Evolutionary conservation across 2,797 vertebrate genomes (phyloP).

Genomic region (Mormyrus proboscirostris): DNA sequence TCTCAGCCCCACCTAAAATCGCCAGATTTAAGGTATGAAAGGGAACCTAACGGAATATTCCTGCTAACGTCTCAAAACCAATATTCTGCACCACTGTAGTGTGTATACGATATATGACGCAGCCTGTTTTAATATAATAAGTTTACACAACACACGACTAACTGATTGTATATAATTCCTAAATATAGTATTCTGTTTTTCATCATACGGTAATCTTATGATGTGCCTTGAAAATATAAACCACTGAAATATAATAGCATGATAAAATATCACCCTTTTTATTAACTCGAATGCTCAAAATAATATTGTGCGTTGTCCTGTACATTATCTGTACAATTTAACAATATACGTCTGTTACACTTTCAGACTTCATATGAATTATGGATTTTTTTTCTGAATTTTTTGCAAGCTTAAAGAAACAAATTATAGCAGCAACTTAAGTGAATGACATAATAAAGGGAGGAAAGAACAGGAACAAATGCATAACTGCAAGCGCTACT

Average conservation of each 20-base stretch:
- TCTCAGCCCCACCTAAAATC: not conserved
- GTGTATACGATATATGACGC: not conserved
- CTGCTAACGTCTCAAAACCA: not conserved
- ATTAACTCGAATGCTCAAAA: constrained; percentile 5
- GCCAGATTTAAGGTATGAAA: not conserved
- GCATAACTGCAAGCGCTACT: not conserved
- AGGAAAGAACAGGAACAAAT: not conserved
- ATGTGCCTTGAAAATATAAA: not conserved
- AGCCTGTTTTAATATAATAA: not conserved
- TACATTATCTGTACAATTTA: constrained; percentile 20
- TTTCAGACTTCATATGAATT: constrained; percentile 14
- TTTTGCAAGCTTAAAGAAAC: constrained; percentile 17
- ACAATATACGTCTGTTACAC: constrained; percentile 11
- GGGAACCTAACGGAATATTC: not conserved
- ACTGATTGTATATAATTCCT: not conserved
- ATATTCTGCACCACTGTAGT: not conserved
- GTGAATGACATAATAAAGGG: not conserved
- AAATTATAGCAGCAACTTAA: constrained; percentile 15
- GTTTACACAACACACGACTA: not conserved
- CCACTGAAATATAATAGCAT: not conserved
- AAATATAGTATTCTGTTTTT: not conserved
- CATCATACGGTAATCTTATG: not conserved
- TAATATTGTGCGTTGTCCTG: constrained; percentile 26
- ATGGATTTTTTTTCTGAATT: constrained; percentile 10
- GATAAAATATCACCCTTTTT: constrained; percentile 6